Percentiles rank a stretch among this genome's conserved stretches.
phyloP scores from a whole-genome alignment of 2,113 vertebrate species.

The Dunckerocampus dactyliophorus region DNA sequence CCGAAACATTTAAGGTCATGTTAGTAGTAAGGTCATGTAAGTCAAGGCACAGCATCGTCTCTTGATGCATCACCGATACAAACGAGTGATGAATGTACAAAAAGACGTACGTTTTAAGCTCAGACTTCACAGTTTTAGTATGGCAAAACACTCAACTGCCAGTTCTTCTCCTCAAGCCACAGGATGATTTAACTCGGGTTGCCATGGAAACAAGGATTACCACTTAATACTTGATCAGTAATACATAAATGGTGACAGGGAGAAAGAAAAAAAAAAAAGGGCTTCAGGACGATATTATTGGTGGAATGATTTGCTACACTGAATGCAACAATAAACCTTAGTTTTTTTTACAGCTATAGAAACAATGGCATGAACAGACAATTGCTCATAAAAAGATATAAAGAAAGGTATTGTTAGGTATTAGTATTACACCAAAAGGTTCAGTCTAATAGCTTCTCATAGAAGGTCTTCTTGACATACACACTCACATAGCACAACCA shows the following conservation, averaged over 20 bases:
- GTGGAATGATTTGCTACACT: neutral
- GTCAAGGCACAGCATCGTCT: neutral
- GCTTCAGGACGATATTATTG: neutral
- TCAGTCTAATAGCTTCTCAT: neutral
- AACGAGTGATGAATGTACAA: neutral
- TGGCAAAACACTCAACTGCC: conserved; percentile 31
- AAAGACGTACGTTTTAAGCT: neutral
- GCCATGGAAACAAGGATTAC: conserved; percentile 74
- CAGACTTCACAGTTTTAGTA: conserved; percentile 9
- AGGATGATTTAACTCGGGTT: conserved; percentile 59
- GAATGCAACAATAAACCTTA: neutral
- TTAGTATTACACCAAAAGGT: neutral
- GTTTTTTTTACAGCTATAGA: neutral
- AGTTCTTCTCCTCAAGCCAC: conserved; percentile 34
- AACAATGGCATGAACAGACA: neutral
- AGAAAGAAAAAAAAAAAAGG: neutral
- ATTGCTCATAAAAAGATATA: neutral
- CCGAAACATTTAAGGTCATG: neutral
- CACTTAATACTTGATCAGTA: neutral
- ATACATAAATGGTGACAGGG: neutral
- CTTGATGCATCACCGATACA: neutral
- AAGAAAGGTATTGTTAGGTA: neutral
- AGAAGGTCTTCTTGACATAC: too few species aligned
- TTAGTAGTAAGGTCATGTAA: neutral
- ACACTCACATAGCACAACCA: too few species aligned